A percentile compares a stretch with the other conserved stretches of the same genome.
Conservation (phyloP, 2,113 vertebrate genomes). For the Tamias sibiricus region DNA sequence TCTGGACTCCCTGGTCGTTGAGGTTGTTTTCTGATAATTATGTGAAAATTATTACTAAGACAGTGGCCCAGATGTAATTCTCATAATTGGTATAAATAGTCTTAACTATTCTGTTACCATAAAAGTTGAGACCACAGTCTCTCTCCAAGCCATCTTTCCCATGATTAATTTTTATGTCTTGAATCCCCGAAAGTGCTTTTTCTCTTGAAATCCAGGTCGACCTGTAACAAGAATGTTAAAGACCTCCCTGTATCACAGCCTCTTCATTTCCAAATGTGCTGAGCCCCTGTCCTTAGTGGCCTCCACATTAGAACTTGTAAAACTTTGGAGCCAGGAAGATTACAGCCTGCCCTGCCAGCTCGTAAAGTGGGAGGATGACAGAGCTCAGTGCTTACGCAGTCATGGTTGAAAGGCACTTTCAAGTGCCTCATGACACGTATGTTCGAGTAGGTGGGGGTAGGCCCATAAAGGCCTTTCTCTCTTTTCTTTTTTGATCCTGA, state of each 20-base stretch:
- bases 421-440: neutral
- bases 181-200: neutral
- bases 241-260: neutral
- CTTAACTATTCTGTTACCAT: conserved; percentile 11
- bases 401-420: neutral
- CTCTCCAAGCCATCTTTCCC: neutral
- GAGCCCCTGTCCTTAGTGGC: neutral
- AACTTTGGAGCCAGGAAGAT: neutral
- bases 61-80: neutral
- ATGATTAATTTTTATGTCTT: conserved; percentile 9
- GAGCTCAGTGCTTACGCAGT: neutral
- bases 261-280: neutral
- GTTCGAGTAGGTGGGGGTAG: neutral
- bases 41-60: conserved; percentile 24
- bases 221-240: neutral
- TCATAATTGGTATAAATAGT: neutral
- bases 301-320: neutral
- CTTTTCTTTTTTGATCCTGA: no score
- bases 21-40: conserved; percentile 37
- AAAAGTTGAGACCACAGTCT: neutral
- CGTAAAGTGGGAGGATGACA: no score
- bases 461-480: neutral
- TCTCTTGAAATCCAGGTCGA: conserved; percentile 11
- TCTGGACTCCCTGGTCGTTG: neutral
- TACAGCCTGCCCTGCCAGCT: neutral